These are phyloP conservation scores for Leucopsar rothschildi DNA, from an alignment of 2,113 vertebrate genomes.

Conservation along the genomic window DNA sequence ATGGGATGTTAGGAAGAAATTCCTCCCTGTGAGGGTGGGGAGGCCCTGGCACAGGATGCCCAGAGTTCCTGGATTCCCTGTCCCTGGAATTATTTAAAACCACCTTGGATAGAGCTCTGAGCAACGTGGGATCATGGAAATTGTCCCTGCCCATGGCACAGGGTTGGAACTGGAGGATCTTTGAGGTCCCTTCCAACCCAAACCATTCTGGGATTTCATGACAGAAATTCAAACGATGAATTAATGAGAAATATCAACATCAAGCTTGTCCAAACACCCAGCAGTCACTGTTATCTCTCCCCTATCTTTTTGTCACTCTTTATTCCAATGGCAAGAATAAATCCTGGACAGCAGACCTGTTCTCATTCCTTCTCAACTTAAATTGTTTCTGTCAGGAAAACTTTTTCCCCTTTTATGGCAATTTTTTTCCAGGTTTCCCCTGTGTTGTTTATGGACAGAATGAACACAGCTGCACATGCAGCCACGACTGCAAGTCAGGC, in stretches of 20 bases:
- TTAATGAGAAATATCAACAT: neutral
- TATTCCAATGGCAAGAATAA: neutral
- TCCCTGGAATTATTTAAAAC: neutral
- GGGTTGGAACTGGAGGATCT: neutral
- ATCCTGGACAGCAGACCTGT: neutral
- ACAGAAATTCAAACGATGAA: neutral
- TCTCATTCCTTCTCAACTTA: neutral
- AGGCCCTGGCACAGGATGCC: neutral
- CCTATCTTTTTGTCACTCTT: neutral
- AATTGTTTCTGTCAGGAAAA: neutral
- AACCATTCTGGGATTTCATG: too few species aligned
- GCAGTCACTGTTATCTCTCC: neutral
- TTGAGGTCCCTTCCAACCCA: neutral
- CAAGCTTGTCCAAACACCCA: neutral
- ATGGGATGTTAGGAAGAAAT: neutral
- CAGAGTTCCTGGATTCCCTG: neutral
- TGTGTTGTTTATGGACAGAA: neutral
- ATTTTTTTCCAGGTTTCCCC: neutral
- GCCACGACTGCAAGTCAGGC: neutral
- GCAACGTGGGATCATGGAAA: neutral
- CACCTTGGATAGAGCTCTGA: neutral
- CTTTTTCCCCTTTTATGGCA: neutral
- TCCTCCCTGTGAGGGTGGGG: neutral
- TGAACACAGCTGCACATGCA: neutral
- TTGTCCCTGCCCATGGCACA: neutral